Percentiles rank a stretch among this genome's conserved stretches.
Conservation (phyloP, 2,113 vertebrate species). For the Corythornis cristatus region DNA sequence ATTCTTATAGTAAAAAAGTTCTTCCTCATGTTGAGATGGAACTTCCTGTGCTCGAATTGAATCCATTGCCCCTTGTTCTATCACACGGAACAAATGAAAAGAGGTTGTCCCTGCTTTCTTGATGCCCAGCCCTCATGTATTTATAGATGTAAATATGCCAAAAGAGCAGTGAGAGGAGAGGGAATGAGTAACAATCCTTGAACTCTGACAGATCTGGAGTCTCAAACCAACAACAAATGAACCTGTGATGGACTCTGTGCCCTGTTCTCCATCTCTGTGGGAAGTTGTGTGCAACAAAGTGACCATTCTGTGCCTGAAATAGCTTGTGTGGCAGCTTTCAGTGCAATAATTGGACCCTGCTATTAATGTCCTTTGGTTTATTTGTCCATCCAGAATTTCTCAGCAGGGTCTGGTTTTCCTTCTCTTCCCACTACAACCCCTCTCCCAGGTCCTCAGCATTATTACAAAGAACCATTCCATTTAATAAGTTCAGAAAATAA, state of each 20-base stretch:
- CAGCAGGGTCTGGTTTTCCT: not conserved
- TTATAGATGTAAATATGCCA: not conserved
- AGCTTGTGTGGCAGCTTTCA: not conserved
- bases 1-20: too few relatives aligned
- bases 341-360: not conserved
- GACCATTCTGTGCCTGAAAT: not conserved
- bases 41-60: too few relatives aligned
- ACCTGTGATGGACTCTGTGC: not conserved
- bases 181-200: not conserved
- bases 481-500: not conserved
- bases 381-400: not conserved
- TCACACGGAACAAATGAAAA: too few relatives aligned
- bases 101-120: too few relatives aligned
- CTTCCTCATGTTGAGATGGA: too few relatives aligned
- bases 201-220: not conserved
- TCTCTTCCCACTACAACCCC: not conserved
- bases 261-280: rapidly evolving
- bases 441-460: not conserved
- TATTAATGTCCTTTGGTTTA: not conserved
- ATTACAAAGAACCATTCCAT: not conserved
- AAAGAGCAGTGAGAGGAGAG: not conserved
- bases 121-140: too few relatives aligned
- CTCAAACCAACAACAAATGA: not conserved
- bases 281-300: not conserved
- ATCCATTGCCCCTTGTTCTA: too few relatives aligned